These are phyloP conservation scores for Embiotoca jacksoni DNA, from an alignment of 2,113 vertebrate species.

Conservation along the genomic window DNA sequence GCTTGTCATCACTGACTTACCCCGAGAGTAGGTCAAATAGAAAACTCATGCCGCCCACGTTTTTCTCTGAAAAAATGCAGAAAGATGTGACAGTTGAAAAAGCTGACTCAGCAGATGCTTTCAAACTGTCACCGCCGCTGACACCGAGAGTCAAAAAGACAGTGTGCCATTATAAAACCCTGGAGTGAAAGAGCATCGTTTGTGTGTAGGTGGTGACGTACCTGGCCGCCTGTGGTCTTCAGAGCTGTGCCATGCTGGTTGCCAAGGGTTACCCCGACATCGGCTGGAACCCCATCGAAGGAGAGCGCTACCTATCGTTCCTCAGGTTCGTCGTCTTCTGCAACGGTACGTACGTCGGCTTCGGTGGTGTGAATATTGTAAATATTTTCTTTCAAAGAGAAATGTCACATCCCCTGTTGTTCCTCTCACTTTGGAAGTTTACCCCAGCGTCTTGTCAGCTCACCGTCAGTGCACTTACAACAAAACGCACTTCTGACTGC, in stretches of 20 bases:
- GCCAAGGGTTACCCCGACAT: constrained; percentile 96
- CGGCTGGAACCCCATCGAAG: constrained; percentile 98
- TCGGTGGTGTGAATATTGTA: neutral
- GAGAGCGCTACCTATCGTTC: constrained; percentile 97
- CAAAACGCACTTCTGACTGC: too few relatives aligned
- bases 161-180: constrained; percentile 15
- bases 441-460: too few relatives aligned
- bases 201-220: constrained; percentile 94
- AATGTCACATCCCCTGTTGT: too few relatives aligned
- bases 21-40: constrained; percentile 10
- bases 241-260: constrained; percentile 94
- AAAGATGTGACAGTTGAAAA: constrained; percentile 11
- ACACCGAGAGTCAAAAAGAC: constrained; percentile 39
- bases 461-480: too few relatives aligned
- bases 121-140: constrained; percentile 26
- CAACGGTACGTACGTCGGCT: constrained; percentile 85
- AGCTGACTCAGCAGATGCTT: constrained; percentile 45
- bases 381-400: too few relatives aligned
- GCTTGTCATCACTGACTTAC: neutral
- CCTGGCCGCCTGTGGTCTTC: constrained; percentile 95
- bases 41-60: constrained; percentile 8
- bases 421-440: too few relatives aligned
- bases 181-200: constrained; percentile 10
- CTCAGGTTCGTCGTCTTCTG: constrained; percentile 96
- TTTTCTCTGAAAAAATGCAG: constrained; percentile 25